Evolutionary conservation across 2,797 vertebrate species (phyloP), one percentile per base, ranked within the genome.

Genomic region (Vipera ursinii): DNA sequence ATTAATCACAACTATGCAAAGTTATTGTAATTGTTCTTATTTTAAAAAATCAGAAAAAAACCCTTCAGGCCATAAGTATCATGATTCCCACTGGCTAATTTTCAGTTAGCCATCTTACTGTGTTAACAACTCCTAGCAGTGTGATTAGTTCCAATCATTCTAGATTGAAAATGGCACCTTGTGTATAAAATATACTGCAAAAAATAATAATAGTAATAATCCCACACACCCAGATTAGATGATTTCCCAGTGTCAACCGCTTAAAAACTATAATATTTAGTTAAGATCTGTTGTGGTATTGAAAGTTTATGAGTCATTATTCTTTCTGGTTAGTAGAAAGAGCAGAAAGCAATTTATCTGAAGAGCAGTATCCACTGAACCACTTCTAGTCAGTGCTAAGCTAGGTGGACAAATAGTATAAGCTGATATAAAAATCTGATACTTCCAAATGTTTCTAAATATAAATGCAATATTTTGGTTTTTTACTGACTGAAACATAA

Each of bases 91-190:
- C 93, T 90, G 94, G 89, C 59, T 91, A 91, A 92, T 59, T 93
- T 85, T 92, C 90, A 32, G 17, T 44, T 92, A 82, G 90, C 90
- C 56, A 44, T 65, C 93, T 93, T 87, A 13, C 90, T 60, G 2
- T 92, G 89, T 91, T 96, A 96, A 93, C 91, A 55, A 92, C 93
- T 93, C 90, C 10, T n/a, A 90, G 1, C 86, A 38, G 87, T 55
- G 51, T 90, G 59, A 94, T 93, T 91, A 87, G 87, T 94, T 95
- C 51, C 57, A 85, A 8, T 93, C 78, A 87, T 92, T 78, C 86
- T 89, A 92, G 86, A 94, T 93, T 92, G 95, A 91, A 92, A 95
- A 94, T 94, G 0, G 69, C 28, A 88, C 48, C 32, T 0, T 87
- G 86, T 90, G 48, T 55, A 82, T 20, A 61, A 90, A 90, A 32